A percentile compares a stretch with the other conserved stretches of the same genome.
phyloP scores from a whole-genome alignment of 2,888 invertebrate species.

The Cetonia aurata region DNA sequence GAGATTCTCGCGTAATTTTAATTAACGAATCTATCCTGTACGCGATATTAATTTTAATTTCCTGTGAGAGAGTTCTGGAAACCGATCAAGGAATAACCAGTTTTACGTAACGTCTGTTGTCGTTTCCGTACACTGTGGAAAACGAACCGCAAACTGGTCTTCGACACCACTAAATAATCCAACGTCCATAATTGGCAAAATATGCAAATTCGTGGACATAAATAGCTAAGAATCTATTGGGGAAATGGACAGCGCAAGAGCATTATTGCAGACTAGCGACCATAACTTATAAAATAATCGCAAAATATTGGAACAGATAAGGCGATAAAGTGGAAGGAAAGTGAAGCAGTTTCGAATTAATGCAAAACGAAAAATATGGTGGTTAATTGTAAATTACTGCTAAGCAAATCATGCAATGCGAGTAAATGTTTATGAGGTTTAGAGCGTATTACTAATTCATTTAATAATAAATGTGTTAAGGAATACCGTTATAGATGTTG shows the following conservation, averaged over 20 bases:
- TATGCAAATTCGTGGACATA: constrained; percentile 22
- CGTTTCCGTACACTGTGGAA: constrained; percentile 10
- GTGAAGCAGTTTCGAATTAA: no score
- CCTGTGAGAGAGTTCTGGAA: not conserved
- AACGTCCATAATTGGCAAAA: constrained; percentile 22
- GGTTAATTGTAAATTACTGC: no score
- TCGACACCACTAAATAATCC: not conserved
- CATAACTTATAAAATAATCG: constrained; percentile 12
- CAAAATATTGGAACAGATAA: constrained; percentile 17
- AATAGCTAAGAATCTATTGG: constrained; percentile 11
- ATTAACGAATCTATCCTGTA: not conserved
- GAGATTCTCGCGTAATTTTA: not conserved
- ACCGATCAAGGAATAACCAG: constrained; percentile 9
- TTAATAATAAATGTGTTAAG: no score
- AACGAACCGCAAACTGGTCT: constrained; percentile 3
- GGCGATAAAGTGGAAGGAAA: not conserved
- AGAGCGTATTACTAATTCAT: no score
- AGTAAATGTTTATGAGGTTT: no score
- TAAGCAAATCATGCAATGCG: no score
- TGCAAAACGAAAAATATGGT: no score
- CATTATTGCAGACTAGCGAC: constrained; percentile 1
- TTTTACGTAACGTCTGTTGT: constrained; percentile 1
- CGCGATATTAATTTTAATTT: not conserved
- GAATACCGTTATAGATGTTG: no score
- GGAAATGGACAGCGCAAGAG: constrained; percentile 2